A percentile compares a stretch with the other conserved stretches of the same genome.
phyloP scores from a whole-genome alignment of 2,888 invertebrate genomes.

The Troides oblongomaculatus region DNA sequence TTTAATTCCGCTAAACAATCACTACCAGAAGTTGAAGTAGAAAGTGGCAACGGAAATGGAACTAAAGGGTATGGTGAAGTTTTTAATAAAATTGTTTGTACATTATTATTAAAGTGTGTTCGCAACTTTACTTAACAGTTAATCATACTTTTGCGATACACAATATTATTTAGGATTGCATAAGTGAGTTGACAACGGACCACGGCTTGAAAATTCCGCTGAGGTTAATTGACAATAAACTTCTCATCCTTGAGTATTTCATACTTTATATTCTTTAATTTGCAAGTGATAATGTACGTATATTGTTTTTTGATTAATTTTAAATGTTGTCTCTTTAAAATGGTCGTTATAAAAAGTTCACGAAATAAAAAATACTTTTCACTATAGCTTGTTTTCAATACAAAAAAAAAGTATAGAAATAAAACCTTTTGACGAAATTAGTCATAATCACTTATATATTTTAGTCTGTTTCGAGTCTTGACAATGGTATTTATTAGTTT shows the following conservation, averaged over 20 bases:
- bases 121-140: neutral
- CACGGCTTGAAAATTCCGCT: constrained; percentile 29
- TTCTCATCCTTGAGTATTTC: constrained; percentile 29
- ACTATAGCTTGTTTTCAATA: too few relatives aligned
- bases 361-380: too few relatives aligned
- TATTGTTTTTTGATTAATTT: neutral
- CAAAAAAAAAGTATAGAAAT: neutral
- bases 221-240: constrained; percentile 34
- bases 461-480: neutral
- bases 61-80: constrained; percentile 45
- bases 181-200: constrained; percentile 22
- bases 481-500: neutral
- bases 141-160: constrained; percentile 2
- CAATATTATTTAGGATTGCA: constrained; percentile 17
- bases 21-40: constrained; percentile 67
- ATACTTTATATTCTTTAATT: neutral
- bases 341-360: neutral
- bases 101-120: neutral
- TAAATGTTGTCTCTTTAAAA: neutral
- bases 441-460: neutral
- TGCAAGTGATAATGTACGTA: neutral
- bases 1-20: constrained; percentile 57
- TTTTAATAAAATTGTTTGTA: neutral
- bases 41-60: constrained; percentile 49
- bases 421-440: neutral